These are phyloP conservation scores for Drosophila pruinosa DNA, from an alignment of 1,140 invertebrate genomes.

Conservation along the genomic window DNA sequence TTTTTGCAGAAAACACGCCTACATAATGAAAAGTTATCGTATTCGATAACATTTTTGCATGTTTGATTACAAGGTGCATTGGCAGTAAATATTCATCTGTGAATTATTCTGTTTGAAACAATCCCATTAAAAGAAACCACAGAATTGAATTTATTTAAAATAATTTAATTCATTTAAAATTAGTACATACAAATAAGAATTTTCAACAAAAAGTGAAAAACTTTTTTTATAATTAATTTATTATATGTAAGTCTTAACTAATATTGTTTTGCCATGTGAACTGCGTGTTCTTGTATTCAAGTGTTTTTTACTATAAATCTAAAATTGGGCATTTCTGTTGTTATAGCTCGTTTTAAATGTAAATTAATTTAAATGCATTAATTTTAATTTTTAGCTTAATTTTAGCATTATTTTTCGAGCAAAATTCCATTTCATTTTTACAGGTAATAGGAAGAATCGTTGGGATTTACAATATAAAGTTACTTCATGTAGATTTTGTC, in stretches of 20 bases:
- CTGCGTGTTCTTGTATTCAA: constrained; percentile 48
- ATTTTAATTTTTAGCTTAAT: constrained; percentile 64
- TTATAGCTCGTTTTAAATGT: constrained; percentile 29
- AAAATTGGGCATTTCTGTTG: constrained; percentile 41
- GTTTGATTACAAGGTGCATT: not conserved
- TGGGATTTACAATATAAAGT: constrained; percentile 8
- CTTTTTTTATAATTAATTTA: constrained; percentile 34
- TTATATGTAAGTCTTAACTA: constrained; percentile 31
- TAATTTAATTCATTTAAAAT: constrained; percentile 43
- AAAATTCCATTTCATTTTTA: constrained; percentile 72
- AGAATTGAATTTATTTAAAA: constrained; percentile 23
- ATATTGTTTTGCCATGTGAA: constrained; percentile 38
- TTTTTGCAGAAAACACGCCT: not conserved
- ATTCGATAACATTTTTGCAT: not conserved
- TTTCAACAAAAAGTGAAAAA: constrained; percentile 38
- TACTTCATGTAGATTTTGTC: not conserved
- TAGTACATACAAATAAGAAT: constrained; percentile 40
- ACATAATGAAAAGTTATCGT: not conserved
- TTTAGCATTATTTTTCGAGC: constrained; percentile 74
- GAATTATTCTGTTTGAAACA: not conserved
- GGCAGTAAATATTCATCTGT: not conserved
- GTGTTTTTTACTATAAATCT: constrained; percentile 52
- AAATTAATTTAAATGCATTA: constrained; percentile 50
- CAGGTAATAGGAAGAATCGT: constrained; percentile 30
- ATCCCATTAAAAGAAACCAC: not conserved